Conservation (phyloP, 2,888 invertebrate species). For the Ornithoptera alexandrae region DNA sequence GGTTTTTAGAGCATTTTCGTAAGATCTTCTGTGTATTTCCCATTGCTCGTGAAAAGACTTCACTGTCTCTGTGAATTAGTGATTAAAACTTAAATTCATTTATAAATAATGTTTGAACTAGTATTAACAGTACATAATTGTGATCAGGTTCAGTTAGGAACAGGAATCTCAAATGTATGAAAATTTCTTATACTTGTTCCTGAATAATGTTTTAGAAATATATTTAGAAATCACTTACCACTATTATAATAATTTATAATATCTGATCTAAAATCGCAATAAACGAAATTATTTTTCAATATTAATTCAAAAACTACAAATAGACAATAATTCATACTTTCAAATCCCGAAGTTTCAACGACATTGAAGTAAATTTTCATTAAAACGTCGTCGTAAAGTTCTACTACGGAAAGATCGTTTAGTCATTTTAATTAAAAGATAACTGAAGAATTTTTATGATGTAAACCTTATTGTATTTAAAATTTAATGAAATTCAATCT, state of each 20-base stretch:
- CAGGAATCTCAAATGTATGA: too few species aligned
- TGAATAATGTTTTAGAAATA: background rate
- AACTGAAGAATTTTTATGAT: conserved; percentile 23
- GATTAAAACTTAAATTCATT: background rate
- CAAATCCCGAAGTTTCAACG: conserved; percentile 15
- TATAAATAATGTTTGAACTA: background rate
- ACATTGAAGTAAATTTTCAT: conserved; percentile 23
- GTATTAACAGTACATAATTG: background rate
- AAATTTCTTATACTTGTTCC: too few species aligned
- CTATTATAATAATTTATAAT: conserved; percentile 41
- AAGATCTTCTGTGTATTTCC: conserved; percentile 40
- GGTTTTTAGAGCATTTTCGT: conserved; percentile 44
- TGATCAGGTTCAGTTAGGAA: too few species aligned
- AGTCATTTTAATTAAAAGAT: conserved; percentile 26
- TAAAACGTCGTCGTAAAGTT: conserved; percentile 27
- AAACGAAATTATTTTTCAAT: conserved; percentile 5
- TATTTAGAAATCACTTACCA: conserved; percentile 37
- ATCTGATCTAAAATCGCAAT: conserved; percentile 23
- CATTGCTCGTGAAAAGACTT: conserved; percentile 40
- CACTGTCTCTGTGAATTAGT: conserved; percentile 39
- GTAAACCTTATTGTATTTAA: conserved; percentile 2
- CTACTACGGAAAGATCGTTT: conserved; percentile 16
- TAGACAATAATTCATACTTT: conserved; percentile 22
- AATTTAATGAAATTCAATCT: background rate
- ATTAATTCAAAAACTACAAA: conserved; percentile 17